Conservation (phyloP, 2,888 invertebrate species). For the Hirtodrosophila cameraria region DNA sequence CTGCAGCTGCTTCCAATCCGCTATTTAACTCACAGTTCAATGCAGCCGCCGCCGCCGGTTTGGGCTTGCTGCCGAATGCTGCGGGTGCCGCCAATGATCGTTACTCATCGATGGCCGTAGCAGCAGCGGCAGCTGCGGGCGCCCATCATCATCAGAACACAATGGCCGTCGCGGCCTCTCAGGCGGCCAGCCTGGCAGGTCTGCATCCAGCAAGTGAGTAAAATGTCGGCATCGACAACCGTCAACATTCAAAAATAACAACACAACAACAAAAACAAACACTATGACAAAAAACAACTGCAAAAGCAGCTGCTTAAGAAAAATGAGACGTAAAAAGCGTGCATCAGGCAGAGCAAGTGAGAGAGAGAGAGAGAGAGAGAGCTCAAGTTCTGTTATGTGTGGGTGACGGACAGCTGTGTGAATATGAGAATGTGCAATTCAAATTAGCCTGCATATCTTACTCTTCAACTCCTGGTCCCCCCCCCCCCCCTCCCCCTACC, state of each 20-base stretch:
- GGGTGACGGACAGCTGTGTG: no score
- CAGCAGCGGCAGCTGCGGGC: slow-evolving; percentile 84
- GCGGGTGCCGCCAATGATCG: slow-evolving; percentile 83
- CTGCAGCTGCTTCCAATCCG: slow-evolving; percentile 84
- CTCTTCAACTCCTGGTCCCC: no score
- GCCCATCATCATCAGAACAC: slow-evolving; percentile 88
- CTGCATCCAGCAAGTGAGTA: slow-evolving; percentile 89
- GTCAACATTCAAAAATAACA: not conserved
- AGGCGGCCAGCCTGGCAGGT: slow-evolving; percentile 91
- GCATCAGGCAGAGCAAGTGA: not conserved
- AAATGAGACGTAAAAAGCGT: slow-evolving; percentile 6
- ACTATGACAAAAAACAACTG: not conserved
- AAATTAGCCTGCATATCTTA: no score
- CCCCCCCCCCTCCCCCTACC: no score
- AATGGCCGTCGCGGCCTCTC: slow-evolving; percentile 93
- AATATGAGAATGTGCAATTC: no score
- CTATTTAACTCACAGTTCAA: slow-evolving; percentile 84
- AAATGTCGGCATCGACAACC: slow-evolving; percentile 67
- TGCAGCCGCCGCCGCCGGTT: slow-evolving; percentile 83
- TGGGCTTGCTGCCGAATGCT: slow-evolving; percentile 84
- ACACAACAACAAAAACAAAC: not conserved
- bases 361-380: not conserved
- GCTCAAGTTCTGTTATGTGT: no score
- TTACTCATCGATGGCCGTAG: slow-evolving; percentile 82
- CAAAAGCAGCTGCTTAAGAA: not conserved